phyloP scores from a whole-genome alignment of 1,140 invertebrate genomes.

The Psix sp. region DNA sequence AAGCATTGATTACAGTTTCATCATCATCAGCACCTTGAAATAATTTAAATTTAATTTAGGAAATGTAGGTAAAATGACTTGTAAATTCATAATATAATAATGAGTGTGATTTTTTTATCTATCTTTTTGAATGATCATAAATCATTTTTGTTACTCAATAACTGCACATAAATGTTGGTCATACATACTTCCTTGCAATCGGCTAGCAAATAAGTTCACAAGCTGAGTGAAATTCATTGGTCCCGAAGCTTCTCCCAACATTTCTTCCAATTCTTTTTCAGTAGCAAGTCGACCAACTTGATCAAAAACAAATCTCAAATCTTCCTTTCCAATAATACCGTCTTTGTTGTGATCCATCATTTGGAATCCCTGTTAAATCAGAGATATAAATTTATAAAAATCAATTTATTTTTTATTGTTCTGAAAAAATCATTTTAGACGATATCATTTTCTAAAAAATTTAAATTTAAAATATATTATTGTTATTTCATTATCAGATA shows the following conservation, averaged over 20 bases:
- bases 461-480: no score
- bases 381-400: slow-evolving; percentile 8
- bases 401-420: slow-evolving; percentile 4
- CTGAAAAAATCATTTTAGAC: no score
- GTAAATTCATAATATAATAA: no score
- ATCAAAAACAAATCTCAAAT: slow-evolving; percentile 96
- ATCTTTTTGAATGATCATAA: no score
- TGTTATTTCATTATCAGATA: background rate
- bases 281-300: slow-evolving; percentile 92
- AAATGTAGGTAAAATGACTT: background rate
- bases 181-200: slow-evolving; percentile 83
- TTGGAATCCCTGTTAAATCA: slow-evolving; percentile 95
- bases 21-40: slow-evolving; percentile 89
- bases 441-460: no score
- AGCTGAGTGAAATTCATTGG: slow-evolving; percentile 97
- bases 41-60: slow-evolving; percentile 1
- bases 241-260: slow-evolving; percentile 92
- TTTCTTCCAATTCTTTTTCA: slow-evolving; percentile 94
- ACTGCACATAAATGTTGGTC: no score
- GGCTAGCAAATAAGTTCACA: slow-evolving; percentile 92
- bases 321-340: slow-evolving; percentile 96
- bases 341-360: slow-evolving; percentile 99
- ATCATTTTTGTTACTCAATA: slow-evolving; percentile 5
- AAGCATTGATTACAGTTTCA: slow-evolving; percentile 94
- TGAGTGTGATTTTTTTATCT: background rate